Percentiles rank a stretch among this genome's conserved stretches.
These are phyloP conservation scores for Scolanthus callimorphus DNA, from an alignment of 92 coral and sea anemone species.

Conservation along the genomic window DNA sequence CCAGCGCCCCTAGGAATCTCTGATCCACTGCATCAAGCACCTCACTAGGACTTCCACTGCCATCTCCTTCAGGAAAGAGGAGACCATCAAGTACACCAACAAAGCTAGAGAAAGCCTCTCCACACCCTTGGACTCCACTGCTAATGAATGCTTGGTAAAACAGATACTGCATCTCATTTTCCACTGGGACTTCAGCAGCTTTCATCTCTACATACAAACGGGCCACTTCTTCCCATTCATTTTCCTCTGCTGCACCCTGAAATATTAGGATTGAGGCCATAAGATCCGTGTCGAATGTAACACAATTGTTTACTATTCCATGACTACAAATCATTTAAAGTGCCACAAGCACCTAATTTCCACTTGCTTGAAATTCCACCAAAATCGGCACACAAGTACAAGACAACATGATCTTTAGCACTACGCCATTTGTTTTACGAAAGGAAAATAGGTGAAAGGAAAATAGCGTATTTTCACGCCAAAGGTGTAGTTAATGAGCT, in stretches of 20 bases:
- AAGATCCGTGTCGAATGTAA: too few relatives aligned
- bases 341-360: too few relatives aligned
- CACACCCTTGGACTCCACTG: constrained; percentile 12
- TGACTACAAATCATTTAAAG: too few relatives aligned
- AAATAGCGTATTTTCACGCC: too few relatives aligned
- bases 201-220: constrained; percentile 54
- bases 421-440: too few relatives aligned
- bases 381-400: too few relatives aligned
- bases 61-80: constrained; percentile 12
- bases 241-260: constrained; percentile 48
- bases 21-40: constrained; percentile 48
- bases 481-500: too few relatives aligned
- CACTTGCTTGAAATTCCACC: too few relatives aligned
- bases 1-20: constrained; percentile 59
- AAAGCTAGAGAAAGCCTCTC: constrained; percentile 38
- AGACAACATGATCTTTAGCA: too few relatives aligned
- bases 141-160: constrained; percentile 49
- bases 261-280: too few relatives aligned
- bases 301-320: too few relatives aligned
- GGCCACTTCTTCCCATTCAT: constrained; percentile 69
- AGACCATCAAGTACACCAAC: constrained; percentile 16
- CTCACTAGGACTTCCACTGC: constrained; percentile 24
- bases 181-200: constrained; percentile 42
- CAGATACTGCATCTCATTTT: constrained; percentile 14
- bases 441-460: too few relatives aligned